Evolutionary conservation across 1,140 invertebrate genomes (phyloP).

Genomic region (Heliconius hermathena): DNA sequence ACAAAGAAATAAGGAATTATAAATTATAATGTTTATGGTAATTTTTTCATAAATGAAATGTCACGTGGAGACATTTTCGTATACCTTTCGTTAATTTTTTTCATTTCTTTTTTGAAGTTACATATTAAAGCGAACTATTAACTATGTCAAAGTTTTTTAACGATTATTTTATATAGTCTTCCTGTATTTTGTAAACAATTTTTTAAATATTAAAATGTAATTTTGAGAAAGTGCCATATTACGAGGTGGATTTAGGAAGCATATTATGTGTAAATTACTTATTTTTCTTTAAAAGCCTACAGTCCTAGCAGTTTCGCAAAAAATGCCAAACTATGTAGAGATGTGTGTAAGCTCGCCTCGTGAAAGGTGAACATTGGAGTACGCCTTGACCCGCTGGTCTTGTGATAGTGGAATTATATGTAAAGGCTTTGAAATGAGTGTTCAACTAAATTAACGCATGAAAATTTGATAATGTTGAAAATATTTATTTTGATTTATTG

Average conservation of each 20-base stretch:
- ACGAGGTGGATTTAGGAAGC: neutral
- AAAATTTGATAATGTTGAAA: neutral
- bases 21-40: slow-evolving; percentile 11
- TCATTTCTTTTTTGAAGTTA: neutral
- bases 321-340: slow-evolving; percentile 33
- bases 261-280: neutral
- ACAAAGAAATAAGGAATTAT: slow-evolving; percentile 20
- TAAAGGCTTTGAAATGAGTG: neutral
- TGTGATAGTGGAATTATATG: slow-evolving; percentile 16
- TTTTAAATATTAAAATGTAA: neutral
- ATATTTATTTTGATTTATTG: neutral
- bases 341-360: slow-evolving; percentile 32
- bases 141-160: too few species aligned
- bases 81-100: neutral
- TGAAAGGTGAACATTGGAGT: slow-evolving; percentile 28
- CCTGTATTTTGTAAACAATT: too few species aligned
- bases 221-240: neutral
- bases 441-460: neutral
- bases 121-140: neutral
- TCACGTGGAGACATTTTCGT: slow-evolving; percentile 1
- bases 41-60: slow-evolving; percentile 2
- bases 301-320: slow-evolving; percentile 28
- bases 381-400: slow-evolving; percentile 38
- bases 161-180: too few species aligned
- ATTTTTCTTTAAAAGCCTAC: slow-evolving; percentile 3